Base-by-base conservation (phyloP, 2,113 vertebrate species). In the Tragulus kanchil region DNA sequence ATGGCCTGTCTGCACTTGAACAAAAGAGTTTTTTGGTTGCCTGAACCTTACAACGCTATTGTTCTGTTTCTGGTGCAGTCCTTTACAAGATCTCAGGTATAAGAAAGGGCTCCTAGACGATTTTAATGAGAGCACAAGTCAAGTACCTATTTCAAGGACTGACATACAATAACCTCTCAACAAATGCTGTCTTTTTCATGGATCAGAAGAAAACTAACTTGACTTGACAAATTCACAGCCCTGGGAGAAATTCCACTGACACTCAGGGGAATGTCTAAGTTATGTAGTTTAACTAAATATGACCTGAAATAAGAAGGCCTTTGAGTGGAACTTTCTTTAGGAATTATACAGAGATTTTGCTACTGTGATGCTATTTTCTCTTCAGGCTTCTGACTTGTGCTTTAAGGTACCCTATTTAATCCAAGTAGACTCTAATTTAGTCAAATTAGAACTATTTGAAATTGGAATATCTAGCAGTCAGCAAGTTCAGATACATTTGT, bases 141-240 rank as follows among this genome's bases (percentile, higher is more conserved):
- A 42, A 48, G 42, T 42, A 64, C 59, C 42, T 62, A 48, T 36
- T 45, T 75, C 73, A 56, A 65, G 8, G 52, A 52, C 26, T 48
- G 61, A 79, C 56, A 61, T 28, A 69, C 42, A 50, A 26, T 59
- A 83, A 88, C 14, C 31, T 93, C 58, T 69, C 52, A 54, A 31
- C 58, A 93, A 79, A n/a, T 31, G 14, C 59, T 50, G 11, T 90
- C 58, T 87, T 84, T 86, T 75, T 50, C 23, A 75, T 26, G 59
- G 12, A 52, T 69, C 36, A 50, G 58, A 6, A 81, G 12, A 10
- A 95, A 31, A 21, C 42, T 75, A 95, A 87, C n/a, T 81, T 54
- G 54, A 54, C 25, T 87, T 89, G 89, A 97, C 90, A 93, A 85
- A 95, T 58, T 87, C 93, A 90, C 28, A 93, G 83, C 26, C 69